Evolutionary conservation across 2,797 vertebrate genomes (phyloP).

Genomic region (Ptychobarbus kaznakovi): DNA sequence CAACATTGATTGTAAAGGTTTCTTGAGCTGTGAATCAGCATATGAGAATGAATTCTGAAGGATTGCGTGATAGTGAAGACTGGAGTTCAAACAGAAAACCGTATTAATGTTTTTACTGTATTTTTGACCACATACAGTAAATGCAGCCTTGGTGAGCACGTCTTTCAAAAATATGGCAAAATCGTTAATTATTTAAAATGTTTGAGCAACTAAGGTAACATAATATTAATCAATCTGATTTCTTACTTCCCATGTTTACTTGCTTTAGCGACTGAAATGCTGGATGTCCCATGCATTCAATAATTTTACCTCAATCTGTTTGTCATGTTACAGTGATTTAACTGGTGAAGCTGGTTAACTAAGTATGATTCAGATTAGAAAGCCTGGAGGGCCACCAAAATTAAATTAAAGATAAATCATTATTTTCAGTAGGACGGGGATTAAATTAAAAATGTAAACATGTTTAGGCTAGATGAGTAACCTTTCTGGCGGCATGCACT

Average conservation of each 20-base stretch:
- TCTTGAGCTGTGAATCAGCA: too few relatives aligned
- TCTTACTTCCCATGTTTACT: neutral
- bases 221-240: neutral
- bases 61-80: too few relatives aligned
- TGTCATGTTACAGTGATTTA: neutral
- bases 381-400: neutral
- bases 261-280: neutral
- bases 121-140: neutral
- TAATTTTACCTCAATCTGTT: neutral
- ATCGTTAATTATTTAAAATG: neutral
- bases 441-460: neutral
- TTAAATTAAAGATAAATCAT: too few relatives aligned
- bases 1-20: too few relatives aligned
- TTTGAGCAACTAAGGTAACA: neutral
- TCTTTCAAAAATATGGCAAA: neutral
- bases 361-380: neutral
- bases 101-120: neutral
- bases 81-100: too few relatives aligned
- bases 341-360: neutral
- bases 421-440: too few relatives aligned
- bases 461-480: constrained; percentile 59
- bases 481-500: constrained; percentile 93
- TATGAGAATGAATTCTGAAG: neutral
- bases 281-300: neutral
- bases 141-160: neutral